These are phyloP conservation scores for Neolamprologus hecqui DNA, from an alignment of 2,113 vertebrate genomes.

Conservation along the genomic window DNA sequence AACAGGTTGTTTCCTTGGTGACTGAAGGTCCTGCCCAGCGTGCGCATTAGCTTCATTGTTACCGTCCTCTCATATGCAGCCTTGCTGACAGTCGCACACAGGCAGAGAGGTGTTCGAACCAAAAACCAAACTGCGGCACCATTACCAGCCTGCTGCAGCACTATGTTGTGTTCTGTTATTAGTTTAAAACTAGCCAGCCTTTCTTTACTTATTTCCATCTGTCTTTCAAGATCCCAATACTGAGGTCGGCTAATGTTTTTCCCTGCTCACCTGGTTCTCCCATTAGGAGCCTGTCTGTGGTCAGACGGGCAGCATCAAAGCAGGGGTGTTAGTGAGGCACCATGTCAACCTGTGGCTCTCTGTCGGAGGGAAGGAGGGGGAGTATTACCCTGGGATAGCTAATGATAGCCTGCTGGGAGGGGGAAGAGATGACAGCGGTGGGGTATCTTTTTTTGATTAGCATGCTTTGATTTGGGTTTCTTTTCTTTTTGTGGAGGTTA, in stretches of 20 bases:
- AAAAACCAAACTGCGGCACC: background rate
- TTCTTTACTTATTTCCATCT: background rate
- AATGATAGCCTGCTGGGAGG: background rate
- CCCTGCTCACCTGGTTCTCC: background rate
- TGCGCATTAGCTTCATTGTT: slow-evolving; percentile 15
- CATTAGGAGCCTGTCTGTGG: background rate
- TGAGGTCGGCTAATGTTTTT: background rate
- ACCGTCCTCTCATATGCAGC: background rate
- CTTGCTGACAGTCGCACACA: background rate
- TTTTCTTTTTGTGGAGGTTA: background rate
- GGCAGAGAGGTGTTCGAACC: background rate
- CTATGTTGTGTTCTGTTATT: background rate
- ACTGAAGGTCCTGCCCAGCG: slow-evolving; percentile 14
- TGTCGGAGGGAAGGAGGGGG: background rate
- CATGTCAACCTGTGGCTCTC: background rate
- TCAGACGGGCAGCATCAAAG: background rate
- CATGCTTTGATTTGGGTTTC: background rate
- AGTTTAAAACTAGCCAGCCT: background rate
- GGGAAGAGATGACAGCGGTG: background rate
- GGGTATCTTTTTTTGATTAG: background rate
- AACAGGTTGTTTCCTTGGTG: slow-evolving; percentile 58
- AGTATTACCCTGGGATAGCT: background rate
- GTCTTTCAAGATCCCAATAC: background rate
- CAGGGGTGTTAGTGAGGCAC: background rate
- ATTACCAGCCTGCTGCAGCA: background rate